These are phyloP conservation scores for Athene cunicularia DNA, from an alignment of 2,113 vertebrate species.

Conservation along the genomic window DNA sequence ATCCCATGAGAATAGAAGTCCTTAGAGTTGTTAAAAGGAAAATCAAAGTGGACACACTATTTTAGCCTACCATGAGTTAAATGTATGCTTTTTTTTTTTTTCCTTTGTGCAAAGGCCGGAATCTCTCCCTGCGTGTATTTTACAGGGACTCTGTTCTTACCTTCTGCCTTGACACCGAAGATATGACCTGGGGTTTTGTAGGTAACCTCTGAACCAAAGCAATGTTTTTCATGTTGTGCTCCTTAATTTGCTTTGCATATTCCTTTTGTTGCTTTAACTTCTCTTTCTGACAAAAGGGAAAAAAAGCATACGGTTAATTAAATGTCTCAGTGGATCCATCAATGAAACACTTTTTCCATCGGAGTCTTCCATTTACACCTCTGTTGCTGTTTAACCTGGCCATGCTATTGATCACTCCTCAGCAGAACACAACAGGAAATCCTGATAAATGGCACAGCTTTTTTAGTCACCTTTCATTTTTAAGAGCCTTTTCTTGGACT, in stretches of 20 bases:
- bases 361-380: background rate
- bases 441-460: background rate
- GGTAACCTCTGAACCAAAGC: conserved; percentile 60
- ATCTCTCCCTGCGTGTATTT: background rate
- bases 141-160: background rate
- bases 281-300: conserved; percentile 77
- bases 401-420: background rate
- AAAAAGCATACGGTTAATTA: background rate
- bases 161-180: conserved; percentile 62
- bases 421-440: background rate
- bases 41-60: background rate
- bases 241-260: conserved; percentile 84
- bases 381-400: background rate
- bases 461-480: background rate
- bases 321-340: background rate
- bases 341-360: background rate
- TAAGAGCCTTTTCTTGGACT: background rate
- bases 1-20: background rate
- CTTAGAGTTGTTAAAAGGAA: background rate
- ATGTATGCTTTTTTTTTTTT: background rate
- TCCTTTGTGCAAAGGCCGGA: background rate
- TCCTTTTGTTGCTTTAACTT: conserved; percentile 85
- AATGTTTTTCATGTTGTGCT: conserved; percentile 83
- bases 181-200: conserved; percentile 52
- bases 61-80: background rate